phyloP scores from a whole-genome alignment of 2,888 invertebrate species.

The Heliconius hortense region DNA sequence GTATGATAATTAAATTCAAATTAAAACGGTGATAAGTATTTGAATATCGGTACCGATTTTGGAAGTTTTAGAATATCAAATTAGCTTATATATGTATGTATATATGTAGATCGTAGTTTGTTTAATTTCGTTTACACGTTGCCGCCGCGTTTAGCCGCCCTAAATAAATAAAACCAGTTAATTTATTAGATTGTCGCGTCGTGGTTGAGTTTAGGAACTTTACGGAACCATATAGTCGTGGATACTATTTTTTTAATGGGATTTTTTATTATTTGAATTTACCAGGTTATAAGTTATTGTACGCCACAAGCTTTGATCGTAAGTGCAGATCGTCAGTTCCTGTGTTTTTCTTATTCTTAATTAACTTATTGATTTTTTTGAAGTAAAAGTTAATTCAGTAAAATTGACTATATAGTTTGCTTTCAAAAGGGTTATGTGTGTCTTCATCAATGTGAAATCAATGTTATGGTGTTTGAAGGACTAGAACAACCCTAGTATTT shows the following conservation, averaged over 20 bases:
- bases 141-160: constrained; percentile 25
- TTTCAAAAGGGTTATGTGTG: no score
- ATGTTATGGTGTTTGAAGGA: no score
- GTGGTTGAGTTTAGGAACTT: neutral
- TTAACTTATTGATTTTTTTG: no score
- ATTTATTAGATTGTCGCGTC: neutral
- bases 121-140: constrained; percentile 31
- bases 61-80: constrained; percentile 18
- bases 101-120: constrained; percentile 23
- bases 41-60: constrained; percentile 2
- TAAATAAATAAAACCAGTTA: constrained; percentile 23
- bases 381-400: no score
- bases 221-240: neutral
- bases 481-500: no score
- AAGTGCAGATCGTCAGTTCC: no score
- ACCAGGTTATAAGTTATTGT: no score
- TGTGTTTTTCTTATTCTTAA: no score
- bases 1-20: constrained; percentile 20
- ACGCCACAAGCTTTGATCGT: no score
- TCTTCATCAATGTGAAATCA: no score
- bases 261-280: neutral
- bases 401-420: no score
- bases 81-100: constrained; percentile 27
- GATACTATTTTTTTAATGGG: neutral
- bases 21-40: constrained; percentile 14